Evolutionary conservation across 2,113 vertebrate genomes (phyloP), one percentile per base, ranked within the genome.

Genomic region (Chamaea fasciata): DNA sequence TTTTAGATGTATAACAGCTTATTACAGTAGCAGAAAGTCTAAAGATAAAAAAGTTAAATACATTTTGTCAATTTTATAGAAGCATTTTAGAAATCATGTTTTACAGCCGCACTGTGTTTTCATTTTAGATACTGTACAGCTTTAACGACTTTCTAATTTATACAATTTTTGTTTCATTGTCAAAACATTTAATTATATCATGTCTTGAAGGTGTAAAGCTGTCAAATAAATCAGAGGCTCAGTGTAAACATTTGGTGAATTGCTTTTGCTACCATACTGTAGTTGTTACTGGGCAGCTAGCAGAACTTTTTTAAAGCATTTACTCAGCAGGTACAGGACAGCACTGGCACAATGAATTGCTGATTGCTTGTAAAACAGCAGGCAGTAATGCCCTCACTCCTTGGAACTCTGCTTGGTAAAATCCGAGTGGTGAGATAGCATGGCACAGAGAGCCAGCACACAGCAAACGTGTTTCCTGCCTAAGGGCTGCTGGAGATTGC

Each of bases 131-230:
- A 80, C 97, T 96, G 94, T 95, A 97, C 84, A 62, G 97, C 73
- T 97, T 96, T 97, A 98, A 98, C 83, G 96, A 96, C 97, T 97
- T 98, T 98, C 92, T 98, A 97, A 98, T 98, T 98, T 98, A 98
- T 97, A 98, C 98, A 98, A 94, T 98, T 98, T 98, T 98, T 97
- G 97, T 98, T 98, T 98, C 94, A 87, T 95, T 98, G 98, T 98
- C 98, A 98, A 98, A 98, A 98, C 98, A 98, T 98, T 98, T 98
- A 98, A 98, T 98, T 98, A 97, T 98, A 98, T 97, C 97, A 97
- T 97, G 97, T 97, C 98, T 98, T 90, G 97, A 98, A 98, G 97
- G 98, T 98, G 97, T 98, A 98, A 98, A 98, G 95, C 98, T 98
- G 98, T 98, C 98, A 98, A 98, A 98, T 98, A 98, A 98, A 98